Evolutionary conservation across 2,797 vertebrate genomes (phyloP).

Genomic region (Catharus ustulatus): DNA sequence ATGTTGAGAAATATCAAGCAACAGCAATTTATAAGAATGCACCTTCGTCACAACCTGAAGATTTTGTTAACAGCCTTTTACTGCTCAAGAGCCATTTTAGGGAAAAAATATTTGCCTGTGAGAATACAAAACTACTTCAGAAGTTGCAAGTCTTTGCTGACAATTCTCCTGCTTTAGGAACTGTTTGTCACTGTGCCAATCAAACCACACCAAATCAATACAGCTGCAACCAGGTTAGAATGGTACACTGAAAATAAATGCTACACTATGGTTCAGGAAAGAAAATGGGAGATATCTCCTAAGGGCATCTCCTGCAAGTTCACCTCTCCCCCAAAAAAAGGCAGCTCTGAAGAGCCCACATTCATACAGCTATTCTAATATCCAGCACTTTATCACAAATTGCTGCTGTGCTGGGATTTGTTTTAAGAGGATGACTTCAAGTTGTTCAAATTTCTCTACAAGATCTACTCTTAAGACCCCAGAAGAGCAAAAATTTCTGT

Average conservation of each 20-base stretch:
- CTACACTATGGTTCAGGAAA: background rate
- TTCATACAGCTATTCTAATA: background rate
- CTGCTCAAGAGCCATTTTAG: background rate
- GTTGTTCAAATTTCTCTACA: background rate
- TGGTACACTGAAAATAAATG: background rate
- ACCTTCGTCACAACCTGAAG: background rate
- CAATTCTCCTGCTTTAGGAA: background rate
- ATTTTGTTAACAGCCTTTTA: background rate
- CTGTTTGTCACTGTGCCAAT: background rate
- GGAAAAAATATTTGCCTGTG: background rate
- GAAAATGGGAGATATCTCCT: background rate
- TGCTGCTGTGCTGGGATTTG: background rate
- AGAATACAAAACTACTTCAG: background rate
- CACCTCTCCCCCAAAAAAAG: background rate
- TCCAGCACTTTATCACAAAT: background rate
- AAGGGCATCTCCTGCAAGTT: background rate
- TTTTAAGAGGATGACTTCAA: background rate
- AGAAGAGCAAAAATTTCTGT: background rate
- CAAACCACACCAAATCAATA: background rate
- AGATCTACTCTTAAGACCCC: background rate
- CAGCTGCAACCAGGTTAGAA: background rate
- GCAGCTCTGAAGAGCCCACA: background rate
- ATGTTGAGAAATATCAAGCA: background rate
- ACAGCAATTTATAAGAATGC: background rate
- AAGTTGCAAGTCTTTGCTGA: background rate